Percentiles rank a stretch among this genome's conserved stretches.
Evolutionary conservation across 2,888 invertebrate genomes (phyloP).

Genomic region (Metacarcinus magister): DNA sequence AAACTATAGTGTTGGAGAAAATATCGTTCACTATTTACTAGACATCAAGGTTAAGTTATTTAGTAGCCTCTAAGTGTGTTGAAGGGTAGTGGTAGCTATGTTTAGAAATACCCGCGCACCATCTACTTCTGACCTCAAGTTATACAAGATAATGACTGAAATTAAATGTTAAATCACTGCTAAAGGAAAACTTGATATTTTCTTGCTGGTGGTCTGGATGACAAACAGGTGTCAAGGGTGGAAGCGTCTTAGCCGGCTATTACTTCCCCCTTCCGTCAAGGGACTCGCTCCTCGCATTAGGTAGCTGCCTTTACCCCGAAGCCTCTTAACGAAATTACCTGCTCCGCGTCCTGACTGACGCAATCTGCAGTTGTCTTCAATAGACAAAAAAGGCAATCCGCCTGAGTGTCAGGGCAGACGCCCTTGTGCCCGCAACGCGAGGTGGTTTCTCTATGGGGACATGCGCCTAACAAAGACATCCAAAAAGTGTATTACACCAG

Average conservation of each 20-base stretch:
- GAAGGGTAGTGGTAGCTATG: too few species aligned
- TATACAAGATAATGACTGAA: too few species aligned
- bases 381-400: conserved; percentile 3
- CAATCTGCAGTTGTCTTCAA: neutral
- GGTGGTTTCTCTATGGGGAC: neutral
- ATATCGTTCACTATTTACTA: too few species aligned
- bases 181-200: neutral
- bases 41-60: neutral
- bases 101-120: too few species aligned
- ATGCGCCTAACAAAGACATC: neutral
- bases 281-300: neutral
- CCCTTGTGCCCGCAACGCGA: neutral
- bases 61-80: neutral
- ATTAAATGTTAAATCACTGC: neutral
- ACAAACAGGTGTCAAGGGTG: neutral
- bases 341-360: neutral
- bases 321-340: neutral
- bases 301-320: neutral
- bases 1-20: neutral
- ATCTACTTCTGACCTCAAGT: too few species aligned
- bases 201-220: neutral
- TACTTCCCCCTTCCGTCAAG: neutral
- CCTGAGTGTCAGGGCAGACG: neutral
- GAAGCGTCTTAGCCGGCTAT: neutral
- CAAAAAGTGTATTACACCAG: neutral